Evolutionary conservation across 2,113 vertebrate genomes (phyloP).

Genomic region (Oreamnos americanus): DNA sequence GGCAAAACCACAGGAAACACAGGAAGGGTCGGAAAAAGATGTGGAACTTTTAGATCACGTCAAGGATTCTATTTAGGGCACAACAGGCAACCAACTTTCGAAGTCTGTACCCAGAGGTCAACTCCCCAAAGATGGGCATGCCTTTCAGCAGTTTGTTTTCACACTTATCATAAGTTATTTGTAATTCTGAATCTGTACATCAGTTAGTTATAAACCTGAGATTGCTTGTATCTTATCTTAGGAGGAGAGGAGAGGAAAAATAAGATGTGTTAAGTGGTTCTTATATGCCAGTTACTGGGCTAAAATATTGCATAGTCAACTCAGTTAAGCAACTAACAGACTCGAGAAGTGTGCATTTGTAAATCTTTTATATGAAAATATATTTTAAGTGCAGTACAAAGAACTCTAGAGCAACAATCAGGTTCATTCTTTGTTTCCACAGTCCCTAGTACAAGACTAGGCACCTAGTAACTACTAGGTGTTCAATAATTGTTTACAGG

Average conservation of each 20-base stretch:
- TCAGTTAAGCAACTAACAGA: neutral
- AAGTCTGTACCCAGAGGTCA: neutral
- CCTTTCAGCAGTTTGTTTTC: neutral
- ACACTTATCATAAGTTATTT: neutral
- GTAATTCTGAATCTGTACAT: neutral
- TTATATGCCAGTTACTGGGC: neutral
- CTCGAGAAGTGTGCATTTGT: neutral
- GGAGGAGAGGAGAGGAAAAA: neutral
- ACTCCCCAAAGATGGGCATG: neutral
- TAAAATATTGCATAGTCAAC: neutral
- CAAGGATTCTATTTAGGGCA: neutral
- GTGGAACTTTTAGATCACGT: neutral
- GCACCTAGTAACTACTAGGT: neutral
- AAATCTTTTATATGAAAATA: neutral
- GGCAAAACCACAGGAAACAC: slow-evolving; percentile 24
- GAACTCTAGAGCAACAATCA: neutral
- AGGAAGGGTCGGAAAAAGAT: neutral
- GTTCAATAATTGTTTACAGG: neutral
- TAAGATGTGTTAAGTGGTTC: neutral
- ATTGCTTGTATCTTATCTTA: neutral
- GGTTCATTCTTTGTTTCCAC: neutral
- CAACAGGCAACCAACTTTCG: neutral
- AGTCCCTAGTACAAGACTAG: neutral
- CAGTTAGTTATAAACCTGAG: neutral
- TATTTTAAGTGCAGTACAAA: neutral